Conservation (phyloP, 2,113 vertebrate species). For the Vimba vimba region DNA sequence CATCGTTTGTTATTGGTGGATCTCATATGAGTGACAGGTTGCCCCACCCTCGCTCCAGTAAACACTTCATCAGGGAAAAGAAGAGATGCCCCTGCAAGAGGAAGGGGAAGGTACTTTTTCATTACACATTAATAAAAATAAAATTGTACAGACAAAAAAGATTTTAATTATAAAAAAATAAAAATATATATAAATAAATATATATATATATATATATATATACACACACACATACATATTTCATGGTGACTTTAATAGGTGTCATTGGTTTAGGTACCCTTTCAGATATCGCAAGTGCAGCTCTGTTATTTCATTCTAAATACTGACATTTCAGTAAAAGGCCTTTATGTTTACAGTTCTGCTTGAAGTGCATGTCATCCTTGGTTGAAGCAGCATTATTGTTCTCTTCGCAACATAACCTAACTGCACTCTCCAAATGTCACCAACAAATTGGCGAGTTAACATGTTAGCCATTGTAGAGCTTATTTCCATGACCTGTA, state of each 20-base stretch:
- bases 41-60: no score
- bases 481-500: neutral
- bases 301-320: constrained; percentile 26
- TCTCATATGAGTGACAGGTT: no score
- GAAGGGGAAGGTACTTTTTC: no score
- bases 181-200: no score
- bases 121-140: no score
- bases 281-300: neutral
- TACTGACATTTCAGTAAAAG: constrained; percentile 33
- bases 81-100: no score
- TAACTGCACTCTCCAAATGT: constrained; percentile 22
- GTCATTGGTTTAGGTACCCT: neutral
- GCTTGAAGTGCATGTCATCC: neutral
- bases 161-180: no score
- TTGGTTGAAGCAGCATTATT: neutral
- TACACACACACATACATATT: no score
- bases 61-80: no score
- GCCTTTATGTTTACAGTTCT: constrained; percentile 11
- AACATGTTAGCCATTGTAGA: neutral
- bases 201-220: no score
- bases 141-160: no score
- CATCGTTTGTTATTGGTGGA: no score
- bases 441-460: constrained; percentile 19
- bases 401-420: neutral
- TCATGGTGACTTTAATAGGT: neutral